Evolutionary conservation across 2,888 invertebrate genomes (phyloP), one percentile per base, ranked within the genome.

Genomic region (Leptopilina syphax): DNA sequence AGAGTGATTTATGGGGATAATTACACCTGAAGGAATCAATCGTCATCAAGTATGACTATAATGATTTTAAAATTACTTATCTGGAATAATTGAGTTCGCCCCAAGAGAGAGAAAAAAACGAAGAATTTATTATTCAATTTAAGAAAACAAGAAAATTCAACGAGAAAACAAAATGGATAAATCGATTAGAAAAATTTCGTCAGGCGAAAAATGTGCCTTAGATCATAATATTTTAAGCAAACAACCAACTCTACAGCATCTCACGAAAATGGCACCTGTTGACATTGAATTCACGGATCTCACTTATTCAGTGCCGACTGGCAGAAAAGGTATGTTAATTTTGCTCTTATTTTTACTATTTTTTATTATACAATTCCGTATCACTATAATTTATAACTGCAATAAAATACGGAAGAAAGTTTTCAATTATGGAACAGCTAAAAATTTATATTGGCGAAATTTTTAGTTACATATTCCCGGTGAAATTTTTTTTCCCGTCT

Each of bases 201-300:
- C 9, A 12, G 27, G 57, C 12, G 73, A 57, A n/a, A 34, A 73
- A 57, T 24, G n/a, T 8, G 4, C 57, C 8, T 9, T 4, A 34
- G 13, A 73, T 9, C 24, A 57, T n/a, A n/a, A 34, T 9, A 34
- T n/a, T 9, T 27, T 13, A 5, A 34, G 4, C 3, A 73, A 73
- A 7, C 34, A 24, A 13, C 27, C 4, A n/a, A 13, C 57, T 34
- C 54, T 73, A 24, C 57, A 54, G n/a, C 73, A 73, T 73, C 57
- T 57, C n/a, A n/a, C 34, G 0, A 93, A 94, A 89, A 93, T 95
- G 89, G 94, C 95, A 3, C 95, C 96, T 0, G 94, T 98, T 77
- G 95, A 97, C 91, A 94, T 98, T 81, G 96, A 96, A 89, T 98
- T 98, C 92, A 94, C 95, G 84, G 97, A 97, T 90, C 93, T 98